Percentiles rank a stretch among this genome's conserved stretches.
phyloP scores from a whole-genome alignment of 2,113 vertebrate species.

The Phyllostomus hastatus region DNA sequence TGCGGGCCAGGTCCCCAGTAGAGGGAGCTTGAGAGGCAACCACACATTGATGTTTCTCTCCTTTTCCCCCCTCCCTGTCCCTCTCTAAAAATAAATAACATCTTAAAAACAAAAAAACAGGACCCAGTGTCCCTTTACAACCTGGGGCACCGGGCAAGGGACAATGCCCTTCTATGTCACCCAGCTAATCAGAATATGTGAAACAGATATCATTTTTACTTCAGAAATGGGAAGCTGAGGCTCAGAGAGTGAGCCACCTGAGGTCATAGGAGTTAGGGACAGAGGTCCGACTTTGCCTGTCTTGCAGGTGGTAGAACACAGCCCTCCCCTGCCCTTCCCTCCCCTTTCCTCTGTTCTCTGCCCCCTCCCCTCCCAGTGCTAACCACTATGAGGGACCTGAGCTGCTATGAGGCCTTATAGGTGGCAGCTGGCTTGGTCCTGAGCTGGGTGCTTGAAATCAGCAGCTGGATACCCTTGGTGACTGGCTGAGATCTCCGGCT shows the following conservation, averaged over 20 bases:
- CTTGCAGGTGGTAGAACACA: background rate
- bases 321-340: background rate
- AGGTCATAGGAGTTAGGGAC: background rate
- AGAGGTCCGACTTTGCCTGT: background rate
- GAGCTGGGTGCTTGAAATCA: conserved; percentile 80
- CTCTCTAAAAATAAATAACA: too few species aligned
- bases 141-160: background rate
- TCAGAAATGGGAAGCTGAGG: background rate
- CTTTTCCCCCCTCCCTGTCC: too few species aligned
- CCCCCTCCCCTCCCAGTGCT: conserved; percentile 69
- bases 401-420: conserved; percentile 75
- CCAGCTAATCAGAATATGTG: background rate
- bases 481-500: conserved; percentile 73
- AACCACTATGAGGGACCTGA: conserved; percentile 82
- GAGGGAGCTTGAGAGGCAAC: too few species aligned
- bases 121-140: background rate
- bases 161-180: background rate
- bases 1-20: too few species aligned
- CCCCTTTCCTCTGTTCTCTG: background rate
- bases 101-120: background rate
- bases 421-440: conserved; percentile 76
- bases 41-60: too few species aligned
- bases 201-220: background rate
- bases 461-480: conserved; percentile 78
- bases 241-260: background rate